Percentiles rank a stretch among this genome's conserved stretches.
Evolutionary conservation across 1,140 invertebrate genomes (phyloP).

Genomic region (Aporrectodea caliginosa): DNA sequence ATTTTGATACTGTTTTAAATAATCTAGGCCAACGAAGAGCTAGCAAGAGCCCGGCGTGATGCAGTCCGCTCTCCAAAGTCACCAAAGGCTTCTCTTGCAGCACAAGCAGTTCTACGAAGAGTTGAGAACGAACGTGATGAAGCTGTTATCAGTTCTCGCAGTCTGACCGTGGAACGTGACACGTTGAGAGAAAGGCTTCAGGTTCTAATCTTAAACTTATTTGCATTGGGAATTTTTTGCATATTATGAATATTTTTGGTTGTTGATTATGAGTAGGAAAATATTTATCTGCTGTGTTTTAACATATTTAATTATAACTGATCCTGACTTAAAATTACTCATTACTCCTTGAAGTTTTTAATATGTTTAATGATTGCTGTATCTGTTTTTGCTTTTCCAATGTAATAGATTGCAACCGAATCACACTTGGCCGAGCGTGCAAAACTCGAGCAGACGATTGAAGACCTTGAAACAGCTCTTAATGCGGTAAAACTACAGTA

Average conservation of each 20-base stretch:
- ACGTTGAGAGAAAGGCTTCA: constrained; percentile 52
- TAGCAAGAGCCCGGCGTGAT: constrained; percentile 47
- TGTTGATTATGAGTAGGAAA: too few species aligned
- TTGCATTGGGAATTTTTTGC: too few species aligned
- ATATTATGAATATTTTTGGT: too few species aligned
- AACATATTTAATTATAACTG: too few species aligned
- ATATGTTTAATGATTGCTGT: too few species aligned
- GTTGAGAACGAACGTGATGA: constrained; percentile 55
- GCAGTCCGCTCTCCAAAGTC: constrained; percentile 50
- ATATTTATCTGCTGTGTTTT: too few species aligned
- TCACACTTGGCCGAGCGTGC: constrained; percentile 57
- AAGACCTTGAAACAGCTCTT: constrained; percentile 47
- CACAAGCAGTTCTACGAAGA: constrained; percentile 53
- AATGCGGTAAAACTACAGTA: constrained; percentile 41
- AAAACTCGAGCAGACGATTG: constrained; percentile 51
- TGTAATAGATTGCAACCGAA: constrained; percentile 59
- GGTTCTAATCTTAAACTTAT: too few species aligned
- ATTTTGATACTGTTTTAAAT: not conserved
- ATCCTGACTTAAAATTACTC: too few species aligned
- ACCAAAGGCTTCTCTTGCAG: constrained; percentile 51
- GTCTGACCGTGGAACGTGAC: constrained; percentile 53
- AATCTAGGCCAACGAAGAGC: constrained; percentile 48
- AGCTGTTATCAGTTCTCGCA: constrained; percentile 47
- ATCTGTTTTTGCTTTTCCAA: too few species aligned
- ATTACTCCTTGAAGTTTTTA: too few species aligned